A percentile compares a stretch with the other conserved stretches of the same genome.
Conservation (phyloP, 2,888 invertebrate species). For the Laspeyria flexula region DNA sequence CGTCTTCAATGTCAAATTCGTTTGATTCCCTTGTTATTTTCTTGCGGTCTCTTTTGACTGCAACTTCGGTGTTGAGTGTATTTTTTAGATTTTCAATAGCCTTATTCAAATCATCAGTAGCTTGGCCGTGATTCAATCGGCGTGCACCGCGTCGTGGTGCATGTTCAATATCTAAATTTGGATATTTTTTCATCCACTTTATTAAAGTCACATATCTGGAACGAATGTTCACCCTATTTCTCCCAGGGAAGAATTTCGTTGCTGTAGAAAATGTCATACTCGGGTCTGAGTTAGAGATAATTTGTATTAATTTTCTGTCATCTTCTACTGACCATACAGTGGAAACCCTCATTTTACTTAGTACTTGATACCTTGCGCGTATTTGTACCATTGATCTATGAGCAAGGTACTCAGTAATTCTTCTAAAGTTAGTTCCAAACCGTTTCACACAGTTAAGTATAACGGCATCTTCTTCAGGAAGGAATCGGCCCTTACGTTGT, state of each 20-base stretch:
- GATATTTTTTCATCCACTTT: slow-evolving; percentile 80
- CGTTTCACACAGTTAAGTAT: slow-evolving; percentile 87
- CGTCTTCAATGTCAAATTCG: slow-evolving; percentile 64
- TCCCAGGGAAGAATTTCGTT: slow-evolving; percentile 80
- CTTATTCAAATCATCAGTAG: slow-evolving; percentile 57
- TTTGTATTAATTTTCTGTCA: slow-evolving; percentile 85
- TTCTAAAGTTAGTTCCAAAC: slow-evolving; percentile 87
- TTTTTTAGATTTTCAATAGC: slow-evolving; percentile 70
- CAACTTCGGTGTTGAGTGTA: slow-evolving; percentile 59
- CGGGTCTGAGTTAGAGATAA: slow-evolving; percentile 80
- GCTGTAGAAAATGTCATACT: slow-evolving; percentile 71
- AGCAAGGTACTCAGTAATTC: slow-evolving; percentile 86
- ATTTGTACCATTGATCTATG: slow-evolving; percentile 88
- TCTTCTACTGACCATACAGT: slow-evolving; percentile 87
- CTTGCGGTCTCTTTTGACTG: slow-evolving; percentile 45
- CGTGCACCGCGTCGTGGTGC: slow-evolving; percentile 73
- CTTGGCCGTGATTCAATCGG: slow-evolving; percentile 60
- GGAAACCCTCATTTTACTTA: slow-evolving; percentile 72
- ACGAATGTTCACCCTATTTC: slow-evolving; percentile 86
- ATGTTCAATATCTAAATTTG: slow-evolving; percentile 60
- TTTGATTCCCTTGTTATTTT: slow-evolving; percentile 54
- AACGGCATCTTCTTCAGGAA: slow-evolving; percentile 88
- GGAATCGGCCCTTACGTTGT: slow-evolving; percentile 87
- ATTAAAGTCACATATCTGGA: slow-evolving; percentile 86
- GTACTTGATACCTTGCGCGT: slow-evolving; percentile 85